Percentiles rank a stretch among this genome's conserved stretches.
Evolutionary conservation across 2,113 vertebrate genomes (phyloP).

Genomic region (Cyprinodon tularosa): DNA sequence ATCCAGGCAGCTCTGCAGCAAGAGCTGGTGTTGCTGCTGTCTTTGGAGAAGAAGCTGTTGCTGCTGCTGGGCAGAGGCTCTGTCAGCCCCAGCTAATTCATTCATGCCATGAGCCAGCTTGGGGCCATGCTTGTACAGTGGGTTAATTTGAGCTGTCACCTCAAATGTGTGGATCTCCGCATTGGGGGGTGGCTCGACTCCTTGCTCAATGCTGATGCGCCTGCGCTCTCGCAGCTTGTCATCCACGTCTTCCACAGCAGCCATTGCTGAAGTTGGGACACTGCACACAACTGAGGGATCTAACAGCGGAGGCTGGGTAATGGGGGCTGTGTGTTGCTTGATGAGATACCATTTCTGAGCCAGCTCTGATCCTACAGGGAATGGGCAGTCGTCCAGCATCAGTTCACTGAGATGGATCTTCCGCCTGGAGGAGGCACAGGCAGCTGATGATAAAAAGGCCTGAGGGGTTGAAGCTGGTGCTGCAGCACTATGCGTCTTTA

Average conservation of each 20-base stretch:
- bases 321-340: constrained; percentile 86
- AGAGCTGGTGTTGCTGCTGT: constrained; percentile 76
- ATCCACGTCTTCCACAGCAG: constrained; percentile 80
- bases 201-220: constrained; percentile 86
- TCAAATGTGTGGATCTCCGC: constrained; percentile 87
- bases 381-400: constrained; percentile 86
- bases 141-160: constrained; percentile 82
- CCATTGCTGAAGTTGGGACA: constrained; percentile 34
- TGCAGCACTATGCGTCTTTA: constrained; percentile 72
- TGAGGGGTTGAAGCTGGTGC: constrained; percentile 51
- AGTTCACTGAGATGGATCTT: constrained; percentile 87
- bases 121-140: constrained; percentile 83
- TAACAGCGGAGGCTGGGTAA: constrained; percentile 75
- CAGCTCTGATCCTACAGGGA: constrained; percentile 82
- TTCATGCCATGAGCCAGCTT: constrained; percentile 84
- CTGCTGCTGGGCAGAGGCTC: constrained; percentile 64
- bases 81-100: constrained; percentile 73
- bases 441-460: constrained; percentile 61
- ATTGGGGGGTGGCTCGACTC: constrained; percentile 84
- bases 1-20: constrained; percentile 81
- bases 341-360: constrained; percentile 88
- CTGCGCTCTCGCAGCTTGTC: constrained; percentile 82
- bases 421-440: constrained; percentile 72
- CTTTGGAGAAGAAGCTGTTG: constrained; percentile 74
- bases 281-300: constrained; percentile 62